Conservation (phyloP, 2,888 invertebrate genomes). For the Drosophila maculinotata region DNA sequence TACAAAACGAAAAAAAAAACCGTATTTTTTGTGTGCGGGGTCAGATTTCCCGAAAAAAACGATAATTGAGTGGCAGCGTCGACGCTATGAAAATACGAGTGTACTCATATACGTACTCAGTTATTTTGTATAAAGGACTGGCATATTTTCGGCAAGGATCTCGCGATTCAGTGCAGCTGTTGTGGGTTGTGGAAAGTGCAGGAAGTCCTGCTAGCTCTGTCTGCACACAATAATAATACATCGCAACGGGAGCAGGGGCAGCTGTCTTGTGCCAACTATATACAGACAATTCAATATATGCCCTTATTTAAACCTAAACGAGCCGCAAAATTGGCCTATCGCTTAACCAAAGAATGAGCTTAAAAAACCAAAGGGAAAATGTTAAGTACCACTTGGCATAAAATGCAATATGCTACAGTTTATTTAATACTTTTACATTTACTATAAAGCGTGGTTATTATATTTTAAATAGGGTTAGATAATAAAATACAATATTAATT, state of each 20-base stretch:
- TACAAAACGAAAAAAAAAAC: conserved; percentile 59
- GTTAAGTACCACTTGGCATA: conserved; percentile 12
- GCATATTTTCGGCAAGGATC: conserved; percentile 46
- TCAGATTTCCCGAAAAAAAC: conserved; percentile 68
- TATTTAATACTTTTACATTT: neutral
- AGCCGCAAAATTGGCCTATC: conserved; percentile 41
- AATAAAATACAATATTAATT: no score
- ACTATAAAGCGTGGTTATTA: conserved; percentile 2
- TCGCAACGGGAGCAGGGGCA: conserved; percentile 3
- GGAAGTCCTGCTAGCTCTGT: conserved; percentile 36
- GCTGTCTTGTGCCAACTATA: conserved; percentile 33
- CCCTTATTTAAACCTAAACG: conserved; percentile 33
- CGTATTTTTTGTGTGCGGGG: conserved; percentile 57
- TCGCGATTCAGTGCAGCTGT: conserved; percentile 55
- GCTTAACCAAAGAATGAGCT: conserved; percentile 40
- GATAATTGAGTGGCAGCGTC: conserved; percentile 71
- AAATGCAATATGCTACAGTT: conserved; percentile 1
- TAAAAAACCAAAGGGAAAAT: conserved; percentile 17
- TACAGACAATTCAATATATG: conserved; percentile 33
- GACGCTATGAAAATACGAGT: conserved; percentile 67
- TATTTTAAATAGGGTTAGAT: neutral
- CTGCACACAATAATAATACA: neutral
- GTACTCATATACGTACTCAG: conserved; percentile 37
- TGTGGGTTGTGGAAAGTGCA: conserved; percentile 52
- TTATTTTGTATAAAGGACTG: conserved; percentile 38